phyloP scores from a whole-genome alignment of 2,797 vertebrate genomes.

The Melanotaenia parkinsoni region DNA sequence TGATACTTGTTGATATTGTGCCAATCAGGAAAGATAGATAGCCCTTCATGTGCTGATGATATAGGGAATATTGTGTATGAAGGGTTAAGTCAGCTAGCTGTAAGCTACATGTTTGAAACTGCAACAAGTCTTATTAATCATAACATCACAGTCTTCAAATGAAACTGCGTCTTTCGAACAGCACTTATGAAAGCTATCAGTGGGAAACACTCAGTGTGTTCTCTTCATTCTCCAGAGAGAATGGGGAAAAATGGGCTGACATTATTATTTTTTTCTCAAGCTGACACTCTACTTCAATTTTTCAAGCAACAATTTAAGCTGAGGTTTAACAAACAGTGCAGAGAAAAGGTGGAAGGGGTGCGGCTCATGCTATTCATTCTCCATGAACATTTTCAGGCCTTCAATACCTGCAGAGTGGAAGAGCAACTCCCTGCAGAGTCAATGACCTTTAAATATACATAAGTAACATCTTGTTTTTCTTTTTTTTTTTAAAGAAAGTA shows the following conservation, averaged over 20 bases:
- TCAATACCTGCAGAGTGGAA: slow-evolving; percentile 58
- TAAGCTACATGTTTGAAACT: slow-evolving; percentile 41
- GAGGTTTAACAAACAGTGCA: slow-evolving; percentile 49
- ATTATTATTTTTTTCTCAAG: slow-evolving; percentile 54
- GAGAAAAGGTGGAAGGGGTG: slow-evolving; percentile 78
- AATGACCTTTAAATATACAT: background rate
- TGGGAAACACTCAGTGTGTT: slow-evolving; percentile 39
- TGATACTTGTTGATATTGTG: background rate
- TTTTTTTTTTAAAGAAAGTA: background rate
- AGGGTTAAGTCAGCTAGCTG: slow-evolving; percentile 22
- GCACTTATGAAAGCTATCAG: slow-evolving; percentile 38
- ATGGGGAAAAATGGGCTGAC: slow-evolving; percentile 18
- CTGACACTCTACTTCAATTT: slow-evolving; percentile 49
- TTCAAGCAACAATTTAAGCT: slow-evolving; percentile 49
- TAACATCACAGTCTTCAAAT: slow-evolving; percentile 13
- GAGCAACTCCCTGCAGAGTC: slow-evolving; percentile 53
- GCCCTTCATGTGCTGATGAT: slow-evolving; percentile 4
- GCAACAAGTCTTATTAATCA: slow-evolving; percentile 25
- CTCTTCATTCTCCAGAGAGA: slow-evolving; percentile 13
- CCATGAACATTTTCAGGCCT: slow-evolving; percentile 57
- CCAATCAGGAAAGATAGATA: slow-evolving; percentile 14
- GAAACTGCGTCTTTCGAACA: slow-evolving; percentile 16
- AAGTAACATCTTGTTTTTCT: background rate
- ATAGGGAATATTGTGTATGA: background rate
- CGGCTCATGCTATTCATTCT: slow-evolving; percentile 61